A percentile compares a stretch with the other conserved stretches of the same genome.
These are phyloP conservation scores for Nycteola revayana DNA, from an alignment of 2,888 invertebrate genomes.

Conservation along the genomic window DNA sequence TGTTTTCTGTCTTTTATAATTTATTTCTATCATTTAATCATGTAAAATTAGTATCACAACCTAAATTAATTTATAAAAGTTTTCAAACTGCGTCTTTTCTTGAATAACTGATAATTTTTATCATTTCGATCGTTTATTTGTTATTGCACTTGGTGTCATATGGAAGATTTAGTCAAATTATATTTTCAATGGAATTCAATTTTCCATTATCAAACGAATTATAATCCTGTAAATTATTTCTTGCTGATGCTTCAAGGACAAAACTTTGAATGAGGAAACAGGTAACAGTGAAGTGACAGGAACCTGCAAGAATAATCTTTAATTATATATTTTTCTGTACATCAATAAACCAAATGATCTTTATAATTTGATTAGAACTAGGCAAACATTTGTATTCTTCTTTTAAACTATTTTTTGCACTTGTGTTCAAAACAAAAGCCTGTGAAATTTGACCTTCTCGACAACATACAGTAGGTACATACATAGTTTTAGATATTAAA, in stretches of 20 bases:
- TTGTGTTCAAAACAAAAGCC: too few species aligned
- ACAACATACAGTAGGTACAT: too few species aligned
- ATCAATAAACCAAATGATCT: too few species aligned
- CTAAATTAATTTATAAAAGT: constrained; percentile 21
- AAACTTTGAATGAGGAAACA: constrained; percentile 92
- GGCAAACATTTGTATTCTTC: too few species aligned
- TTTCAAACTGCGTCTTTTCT: constrained; percentile 8
- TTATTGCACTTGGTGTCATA: constrained; percentile 26
- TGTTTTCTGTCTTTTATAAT: constrained; percentile 6
- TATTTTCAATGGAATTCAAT: constrained; percentile 4
- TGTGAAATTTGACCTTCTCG: too few species aligned
- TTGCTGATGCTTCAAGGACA: constrained; percentile 84
- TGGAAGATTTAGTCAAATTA: constrained; percentile 22
- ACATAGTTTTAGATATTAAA: too few species aligned
- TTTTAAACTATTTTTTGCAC: too few species aligned
- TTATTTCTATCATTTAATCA: constrained; percentile 1
- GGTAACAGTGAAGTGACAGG: constrained; percentile 93
- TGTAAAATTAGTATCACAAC: constrained; percentile 50
- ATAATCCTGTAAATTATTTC: not conserved
- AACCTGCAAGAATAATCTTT: constrained; percentile 88
- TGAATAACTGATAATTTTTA: constrained; percentile 11
- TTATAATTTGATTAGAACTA: too few species aligned
- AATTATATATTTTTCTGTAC: too few species aligned
- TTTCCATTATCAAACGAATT: too few species aligned
- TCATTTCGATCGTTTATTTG: constrained; percentile 10